phyloP scores from a whole-genome alignment of 2,113 vertebrate genomes.

The Thryonomys swinderianus region DNA sequence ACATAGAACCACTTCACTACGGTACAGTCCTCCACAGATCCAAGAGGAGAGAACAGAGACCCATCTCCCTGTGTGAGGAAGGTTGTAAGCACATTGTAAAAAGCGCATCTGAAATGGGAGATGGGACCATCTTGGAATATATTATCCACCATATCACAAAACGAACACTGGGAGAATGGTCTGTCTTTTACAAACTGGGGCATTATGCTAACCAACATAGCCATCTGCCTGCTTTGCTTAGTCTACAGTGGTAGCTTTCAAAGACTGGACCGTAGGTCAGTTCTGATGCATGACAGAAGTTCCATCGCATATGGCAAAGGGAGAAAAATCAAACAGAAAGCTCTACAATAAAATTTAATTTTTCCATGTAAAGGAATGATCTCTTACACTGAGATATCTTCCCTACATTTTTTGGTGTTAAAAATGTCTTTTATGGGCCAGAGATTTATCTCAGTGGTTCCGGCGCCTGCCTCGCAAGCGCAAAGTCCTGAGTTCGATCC shows the following conservation, averaged over 20 bases:
- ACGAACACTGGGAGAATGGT: not conserved
- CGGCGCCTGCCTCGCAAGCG: too few relatives aligned
- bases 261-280: not conserved
- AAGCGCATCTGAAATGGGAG: not conserved
- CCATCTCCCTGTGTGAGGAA: not conserved
- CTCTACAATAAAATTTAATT: not conserved
- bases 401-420: not conserved
- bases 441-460: too few relatives aligned
- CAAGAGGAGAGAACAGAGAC: slow-evolving; percentile 23
- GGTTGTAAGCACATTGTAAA: not conserved
- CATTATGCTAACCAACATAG: not conserved
- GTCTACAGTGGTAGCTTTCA: not conserved
- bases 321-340: not conserved
- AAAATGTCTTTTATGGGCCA: too few relatives aligned
- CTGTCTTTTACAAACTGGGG: not conserved
- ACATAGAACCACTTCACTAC: not conserved
- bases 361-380: not conserved
- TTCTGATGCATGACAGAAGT: not conserved
- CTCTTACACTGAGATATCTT: not conserved
- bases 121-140: not conserved
- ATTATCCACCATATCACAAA: not conserved
- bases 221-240: not conserved
- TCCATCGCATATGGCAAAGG: not conserved
- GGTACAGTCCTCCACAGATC: not conserved
- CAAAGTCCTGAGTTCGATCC: too few relatives aligned